Base-by-base conservation (phyloP, 2,113 vertebrate genomes). In the Platichthys flesus region DNA sequence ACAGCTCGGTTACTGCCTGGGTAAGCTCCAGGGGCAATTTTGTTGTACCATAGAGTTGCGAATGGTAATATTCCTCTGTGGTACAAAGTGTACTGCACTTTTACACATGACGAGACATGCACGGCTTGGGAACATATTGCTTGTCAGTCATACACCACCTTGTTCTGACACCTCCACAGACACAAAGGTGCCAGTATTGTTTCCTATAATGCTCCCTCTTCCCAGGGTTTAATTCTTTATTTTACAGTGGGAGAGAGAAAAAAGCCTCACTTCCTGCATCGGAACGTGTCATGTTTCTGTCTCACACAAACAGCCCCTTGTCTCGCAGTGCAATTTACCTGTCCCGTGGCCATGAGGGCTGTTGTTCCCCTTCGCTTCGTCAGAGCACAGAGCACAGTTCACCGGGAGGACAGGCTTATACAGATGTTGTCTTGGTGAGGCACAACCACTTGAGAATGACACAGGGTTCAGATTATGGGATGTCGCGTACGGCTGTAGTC, bases 341-440 rank as follows among this genome's bases (percentile, higher is more conserved):
- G 89, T 88, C 82, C 85, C 3, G 28, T 87, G 89, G 91, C 88
- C 89, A 87, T 62, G 85, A 80, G 78, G 85, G 90, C 82, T 87
- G 93, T 88, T 92, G 86, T 91, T 92, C 85, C 85, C 84, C 74
- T 64, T 77, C 52, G 67, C 89, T 86, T 88, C 79, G 84, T 91
- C 78, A 85, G 83, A 90, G 89, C 55, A 76, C 86, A 78, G 88
- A 79, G 55, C 84, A 86, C 71, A 58, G 94, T 95, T 96, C 94
- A 94, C 71, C 51, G 72, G 57, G 74, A 92, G 95, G 94, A 94
- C 92, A 92, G 74, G 57, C 85, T 91, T 93, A 87, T 80, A 84
- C 94, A 92, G 85, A 93, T 92, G 85, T 90, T 91, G 52, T 92
- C 90, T 72, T 67, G 80, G 83, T 79, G 82, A 94, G 82, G 63